These are phyloP conservation scores for Isotomurus palustris DNA, from an alignment of 2,888 invertebrate species.

Conservation along the genomic window DNA sequence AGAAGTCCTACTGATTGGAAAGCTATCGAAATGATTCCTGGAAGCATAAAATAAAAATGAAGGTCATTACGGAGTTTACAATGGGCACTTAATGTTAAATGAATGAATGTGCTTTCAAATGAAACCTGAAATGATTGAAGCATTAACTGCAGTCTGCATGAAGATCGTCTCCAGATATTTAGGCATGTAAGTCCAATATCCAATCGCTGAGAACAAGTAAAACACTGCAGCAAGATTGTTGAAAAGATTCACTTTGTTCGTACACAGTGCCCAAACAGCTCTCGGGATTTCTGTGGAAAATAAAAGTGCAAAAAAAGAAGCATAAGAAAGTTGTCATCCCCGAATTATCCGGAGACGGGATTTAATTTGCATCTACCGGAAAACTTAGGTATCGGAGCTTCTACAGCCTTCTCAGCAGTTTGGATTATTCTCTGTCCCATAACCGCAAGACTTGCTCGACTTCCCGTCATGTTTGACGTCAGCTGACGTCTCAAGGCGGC, in stretches of 20 bases:
- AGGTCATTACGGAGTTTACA: slow-evolving; percentile 63
- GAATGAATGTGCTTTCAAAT: too few species aligned
- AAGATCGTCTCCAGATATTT: slow-evolving; percentile 73
- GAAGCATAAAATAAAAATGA: slow-evolving; percentile 53
- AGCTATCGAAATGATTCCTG: slow-evolving; percentile 51
- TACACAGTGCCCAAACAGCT: slow-evolving; percentile 59
- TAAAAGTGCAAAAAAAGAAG: background rate
- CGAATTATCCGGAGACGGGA: background rate
- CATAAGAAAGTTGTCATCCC: background rate
- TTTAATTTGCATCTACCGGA: slow-evolving; percentile 28
- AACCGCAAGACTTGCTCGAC: slow-evolving; percentile 24
- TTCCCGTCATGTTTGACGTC: slow-evolving; percentile 19
- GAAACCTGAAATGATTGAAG: slow-evolving; percentile 63
- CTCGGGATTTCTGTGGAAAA: slow-evolving; percentile 57
- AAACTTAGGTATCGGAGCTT: slow-evolving; percentile 31
- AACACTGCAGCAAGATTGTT: slow-evolving; percentile 64
- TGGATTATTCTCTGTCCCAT: slow-evolving; percentile 36
- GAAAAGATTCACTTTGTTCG: slow-evolving; percentile 62
- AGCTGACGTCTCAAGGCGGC: slow-evolving; percentile 45
- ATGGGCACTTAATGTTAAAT: too few species aligned
- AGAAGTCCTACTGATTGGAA: slow-evolving; percentile 61
- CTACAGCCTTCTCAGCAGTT: slow-evolving; percentile 34
- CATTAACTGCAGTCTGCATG: slow-evolving; percentile 61
- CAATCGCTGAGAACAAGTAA: slow-evolving; percentile 53
- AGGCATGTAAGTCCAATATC: slow-evolving; percentile 65